These are phyloP conservation scores for Labeo catla DNA, from an alignment of 2,113 vertebrate species.

Conservation along the genomic window DNA sequence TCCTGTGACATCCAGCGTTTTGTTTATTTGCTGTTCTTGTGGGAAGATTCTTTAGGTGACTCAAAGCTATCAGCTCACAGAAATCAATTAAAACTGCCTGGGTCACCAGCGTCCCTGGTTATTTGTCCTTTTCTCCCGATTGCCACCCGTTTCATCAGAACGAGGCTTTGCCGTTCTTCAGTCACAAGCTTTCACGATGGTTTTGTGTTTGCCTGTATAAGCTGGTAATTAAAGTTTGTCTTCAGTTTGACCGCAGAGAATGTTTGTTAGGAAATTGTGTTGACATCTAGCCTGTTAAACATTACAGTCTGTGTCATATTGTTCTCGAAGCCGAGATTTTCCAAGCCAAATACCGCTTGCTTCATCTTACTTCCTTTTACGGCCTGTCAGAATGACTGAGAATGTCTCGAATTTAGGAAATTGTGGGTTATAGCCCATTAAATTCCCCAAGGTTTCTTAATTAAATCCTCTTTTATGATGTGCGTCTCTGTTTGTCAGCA, in stretches of 20 bases:
- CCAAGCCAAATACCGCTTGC: conserved; percentile 17
- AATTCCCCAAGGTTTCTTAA: conserved; percentile 20
- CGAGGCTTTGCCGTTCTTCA: not conserved
- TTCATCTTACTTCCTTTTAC: conserved; percentile 2
- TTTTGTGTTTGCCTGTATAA: conserved; percentile 8
- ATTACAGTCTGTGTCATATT: conserved; percentile 7
- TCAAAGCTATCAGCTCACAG: conserved; percentile 52
- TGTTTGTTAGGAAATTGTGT: conserved; percentile 21
- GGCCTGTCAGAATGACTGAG: conserved; percentile 30
- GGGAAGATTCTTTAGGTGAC: conserved; percentile 59
- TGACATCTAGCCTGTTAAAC: conserved; percentile 12
- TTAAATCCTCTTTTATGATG: conserved; percentile 10
- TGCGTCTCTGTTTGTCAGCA: conserved; percentile 14
- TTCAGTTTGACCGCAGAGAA: conserved; percentile 17
- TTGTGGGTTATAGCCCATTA: conserved; percentile 3
- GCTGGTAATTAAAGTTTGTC: conserved; percentile 19
- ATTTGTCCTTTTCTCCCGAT: conserved; percentile 13
- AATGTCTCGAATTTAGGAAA: conserved; percentile 37
- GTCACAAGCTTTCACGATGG: not conserved
- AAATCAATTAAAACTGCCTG: conserved; percentile 48
- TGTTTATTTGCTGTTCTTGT: conserved; percentile 40
- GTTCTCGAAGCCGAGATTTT: conserved; percentile 5
- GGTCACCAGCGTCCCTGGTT: conserved; percentile 13
- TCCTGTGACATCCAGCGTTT: conserved; percentile 27
- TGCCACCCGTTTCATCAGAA: not conserved